Evolutionary conservation across 2,888 invertebrate species (phyloP), one percentile per base, ranked within the genome.

Genomic region (Syrista parreyssii): DNA sequence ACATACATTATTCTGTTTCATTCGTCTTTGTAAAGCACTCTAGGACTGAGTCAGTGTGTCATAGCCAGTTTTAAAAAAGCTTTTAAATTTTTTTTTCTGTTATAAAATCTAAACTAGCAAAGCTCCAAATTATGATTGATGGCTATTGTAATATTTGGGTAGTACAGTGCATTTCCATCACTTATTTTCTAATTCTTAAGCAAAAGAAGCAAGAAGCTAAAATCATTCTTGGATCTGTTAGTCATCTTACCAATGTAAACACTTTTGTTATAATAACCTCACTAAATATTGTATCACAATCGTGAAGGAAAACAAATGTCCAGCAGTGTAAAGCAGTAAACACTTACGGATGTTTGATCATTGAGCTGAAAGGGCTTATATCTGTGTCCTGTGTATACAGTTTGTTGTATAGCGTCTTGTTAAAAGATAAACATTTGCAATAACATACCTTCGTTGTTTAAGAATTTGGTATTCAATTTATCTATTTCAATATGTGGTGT

Each of bases 381-480:
- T 81, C 82, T 83, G 83, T 88, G 89, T 89, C 86, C 83, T 86
- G 83, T 86, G 85, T 86, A 88, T 86, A 89, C 88, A 86, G 80
- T 88, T 89, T 89, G 88, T 90, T 89, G 87, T 88, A 88, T 86
- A 88, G 85, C 84, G 80, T 84, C 86, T 88, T 90, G 88, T 89
- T 89, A 85, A 86, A 84, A 87, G 86, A 88, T 87, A 86, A 89
- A 88, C 83, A 87, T 89, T 89, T 88, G 82, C 86, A 86, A 86
- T 87, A 87, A 88, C 80, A 84, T 82, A 33, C 71, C 75, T 71
- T 31, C 32, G 31, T 71, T 33, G 71, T 71, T 71, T 31, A 32
- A 32, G 23, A 55, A 3, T 55, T 23, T 55, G 23, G 55, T 55
- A 55, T 55, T 55, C 15, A 55, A 55, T 55, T 55, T 55, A 15